These are phyloP conservation scores for Coenobita brevimanus DNA, from an alignment of 1,140 invertebrate genomes.

Conservation along the genomic window DNA sequence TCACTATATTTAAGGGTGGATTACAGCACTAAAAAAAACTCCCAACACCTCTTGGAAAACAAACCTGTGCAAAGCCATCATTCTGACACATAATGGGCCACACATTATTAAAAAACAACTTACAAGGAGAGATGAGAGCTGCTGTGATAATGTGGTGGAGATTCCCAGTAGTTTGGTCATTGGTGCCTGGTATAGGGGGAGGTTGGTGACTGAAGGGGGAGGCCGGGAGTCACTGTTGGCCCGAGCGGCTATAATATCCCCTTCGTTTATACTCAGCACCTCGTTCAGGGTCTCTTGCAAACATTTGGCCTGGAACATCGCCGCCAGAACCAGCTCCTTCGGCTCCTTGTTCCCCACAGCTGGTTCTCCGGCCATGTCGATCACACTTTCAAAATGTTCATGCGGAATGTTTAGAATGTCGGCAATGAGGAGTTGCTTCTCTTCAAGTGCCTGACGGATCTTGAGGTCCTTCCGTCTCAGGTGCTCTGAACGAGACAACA, in stretches of 20 bases:
- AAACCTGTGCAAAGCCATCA: too few relatives aligned
- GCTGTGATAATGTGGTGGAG: conserved; percentile 54
- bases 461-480: conserved; percentile 82
- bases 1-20: too few relatives aligned
- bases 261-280: conserved; percentile 69
- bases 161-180: conserved; percentile 66
- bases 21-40: too few relatives aligned
- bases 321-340: conserved; percentile 81
- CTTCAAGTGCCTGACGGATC: conserved; percentile 81
- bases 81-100: too few relatives aligned
- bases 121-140: conserved; percentile 68
- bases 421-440: conserved; percentile 84
- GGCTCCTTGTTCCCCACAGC: conserved; percentile 77
- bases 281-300: conserved; percentile 70
- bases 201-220: conserved; percentile 8
- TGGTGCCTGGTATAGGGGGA: conserved; percentile 61
- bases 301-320: conserved; percentile 81
- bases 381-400: conserved; percentile 81
- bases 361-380: conserved; percentile 78
- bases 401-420: conserved; percentile 84
- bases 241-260: conserved; percentile 70
- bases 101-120: conserved; percentile 27
- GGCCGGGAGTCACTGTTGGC: conserved; percentile 46
- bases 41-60: too few relatives aligned
- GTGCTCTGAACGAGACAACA: conserved; percentile 77